These are phyloP conservation scores for Ophioderma brevispina DNA, from an alignment of 35 echinoderm and acorn worm species.

Conservation along the genomic window DNA sequence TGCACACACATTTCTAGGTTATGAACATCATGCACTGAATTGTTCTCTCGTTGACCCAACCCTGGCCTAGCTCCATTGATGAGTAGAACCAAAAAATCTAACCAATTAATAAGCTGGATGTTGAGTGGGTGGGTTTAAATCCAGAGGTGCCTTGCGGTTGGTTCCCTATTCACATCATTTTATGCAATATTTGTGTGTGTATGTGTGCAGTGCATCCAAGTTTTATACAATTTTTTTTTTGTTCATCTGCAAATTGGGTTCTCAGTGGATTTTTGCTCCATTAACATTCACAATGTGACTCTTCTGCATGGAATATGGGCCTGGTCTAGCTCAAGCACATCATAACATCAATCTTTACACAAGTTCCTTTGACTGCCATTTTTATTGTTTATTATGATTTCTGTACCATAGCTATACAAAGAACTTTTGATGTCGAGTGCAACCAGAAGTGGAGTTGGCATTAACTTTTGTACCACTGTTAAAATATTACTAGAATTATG, in stretches of 20 bases:
- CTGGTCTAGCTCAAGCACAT: conserved; percentile 1
- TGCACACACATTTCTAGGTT: background rate
- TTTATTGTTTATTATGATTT: background rate
- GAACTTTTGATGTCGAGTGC: too few relatives aligned
- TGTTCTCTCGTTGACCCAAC: background rate
- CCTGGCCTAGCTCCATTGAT: too few relatives aligned
- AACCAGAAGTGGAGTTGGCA: too few relatives aligned
- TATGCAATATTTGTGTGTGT: conserved; percentile 8
- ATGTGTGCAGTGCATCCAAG: background rate
- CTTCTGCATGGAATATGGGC: background rate
- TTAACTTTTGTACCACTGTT: too few relatives aligned
- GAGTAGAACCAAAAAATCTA: too few relatives aligned
- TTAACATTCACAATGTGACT: background rate
- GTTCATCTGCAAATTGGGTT: background rate
- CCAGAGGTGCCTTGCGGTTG: background rate
- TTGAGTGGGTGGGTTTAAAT: background rate
- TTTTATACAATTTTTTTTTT: background rate
- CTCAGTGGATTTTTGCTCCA: conserved; percentile 2
- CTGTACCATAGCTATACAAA: background rate
- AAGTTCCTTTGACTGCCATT: background rate
- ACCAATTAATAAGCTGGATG: too few relatives aligned
- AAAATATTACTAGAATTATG: too few relatives aligned
- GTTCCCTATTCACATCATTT: background rate
- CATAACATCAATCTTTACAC: background rate
- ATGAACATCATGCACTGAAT: background rate